Evolutionary conservation across 2,888 invertebrate genomes (phyloP).

Genomic region (Idaea aversata): DNA sequence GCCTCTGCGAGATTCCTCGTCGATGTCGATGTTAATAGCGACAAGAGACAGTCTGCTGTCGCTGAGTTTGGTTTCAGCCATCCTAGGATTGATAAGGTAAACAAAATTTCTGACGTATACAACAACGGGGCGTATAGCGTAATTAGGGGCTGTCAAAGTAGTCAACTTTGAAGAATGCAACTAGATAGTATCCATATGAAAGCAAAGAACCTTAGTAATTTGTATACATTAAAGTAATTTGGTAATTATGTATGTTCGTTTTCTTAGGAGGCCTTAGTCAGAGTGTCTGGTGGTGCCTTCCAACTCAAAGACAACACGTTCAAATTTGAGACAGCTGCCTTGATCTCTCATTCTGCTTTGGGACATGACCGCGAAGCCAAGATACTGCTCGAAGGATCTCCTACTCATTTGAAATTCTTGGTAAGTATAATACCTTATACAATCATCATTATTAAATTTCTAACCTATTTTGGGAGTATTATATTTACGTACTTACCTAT

Average conservation of each 20-base stretch:
- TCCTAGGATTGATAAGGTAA: conserved; percentile 83
- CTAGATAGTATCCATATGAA: too few species aligned
- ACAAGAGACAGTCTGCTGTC: conserved; percentile 69
- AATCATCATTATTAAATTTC: neutral
- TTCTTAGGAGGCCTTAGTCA: conserved; percentile 57
- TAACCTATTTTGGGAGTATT: neutral
- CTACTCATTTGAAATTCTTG: conserved; percentile 55
- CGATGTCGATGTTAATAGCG: conserved; percentile 69
- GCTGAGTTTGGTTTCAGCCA: conserved; percentile 84
- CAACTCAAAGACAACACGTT: conserved; percentile 49
- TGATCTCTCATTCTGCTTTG: conserved; percentile 54
- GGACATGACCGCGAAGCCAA: conserved; percentile 64
- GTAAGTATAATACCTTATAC: conserved; percentile 43
- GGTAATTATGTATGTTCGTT: neutral
- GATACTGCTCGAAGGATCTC: conserved; percentile 58
- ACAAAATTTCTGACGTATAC: conserved; percentile 4
- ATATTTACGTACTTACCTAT: neutral
- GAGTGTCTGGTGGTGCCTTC: conserved; percentile 46
- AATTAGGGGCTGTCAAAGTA: too few species aligned
- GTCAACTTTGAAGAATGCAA: too few species aligned
- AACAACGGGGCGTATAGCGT: too few species aligned
- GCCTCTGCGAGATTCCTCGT: conserved; percentile 78
- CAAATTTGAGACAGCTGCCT: conserved; percentile 56
- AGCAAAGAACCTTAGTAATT: too few species aligned
- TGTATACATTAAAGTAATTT: neutral